These are phyloP conservation scores for Homalodisca vitripennis DNA, from an alignment of 1,140 invertebrate species.

Conservation along the genomic window DNA sequence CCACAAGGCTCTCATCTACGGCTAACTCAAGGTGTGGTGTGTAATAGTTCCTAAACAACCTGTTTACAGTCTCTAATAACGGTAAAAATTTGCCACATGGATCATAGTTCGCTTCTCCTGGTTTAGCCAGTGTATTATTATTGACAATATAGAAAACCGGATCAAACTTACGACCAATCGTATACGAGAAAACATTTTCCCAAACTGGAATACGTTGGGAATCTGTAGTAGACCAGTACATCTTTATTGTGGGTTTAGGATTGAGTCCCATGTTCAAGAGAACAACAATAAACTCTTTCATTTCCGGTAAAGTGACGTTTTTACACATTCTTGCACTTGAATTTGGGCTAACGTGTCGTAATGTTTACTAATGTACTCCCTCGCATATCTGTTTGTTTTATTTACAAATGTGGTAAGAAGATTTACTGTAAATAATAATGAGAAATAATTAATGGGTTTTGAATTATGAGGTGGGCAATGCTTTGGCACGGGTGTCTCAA, in stretches of 20 bases:
- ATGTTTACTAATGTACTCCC: neutral
- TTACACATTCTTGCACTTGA: neutral
- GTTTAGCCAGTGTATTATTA: neutral
- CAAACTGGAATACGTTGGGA: neutral
- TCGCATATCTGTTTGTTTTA: neutral
- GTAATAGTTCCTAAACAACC: constrained; percentile 40
- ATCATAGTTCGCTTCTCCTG: constrained; percentile 1
- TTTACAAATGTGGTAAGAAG: too few relatives aligned
- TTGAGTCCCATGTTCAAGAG: too few relatives aligned
- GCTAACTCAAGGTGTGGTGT: constrained; percentile 39
- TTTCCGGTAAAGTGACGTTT: neutral
- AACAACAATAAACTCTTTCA: too few relatives aligned
- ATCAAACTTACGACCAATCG: neutral
- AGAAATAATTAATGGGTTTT: constrained; percentile 1
- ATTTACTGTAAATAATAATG: constrained; percentile 1
- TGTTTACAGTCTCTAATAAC: constrained; percentile 41
- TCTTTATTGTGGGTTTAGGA: too few relatives aligned
- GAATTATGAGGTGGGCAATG: too few relatives aligned
- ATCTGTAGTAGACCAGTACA: too few relatives aligned
- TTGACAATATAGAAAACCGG: neutral
- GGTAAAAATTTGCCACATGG: constrained; percentile 41
- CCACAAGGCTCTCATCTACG: constrained; percentile 40
- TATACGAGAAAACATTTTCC: neutral
- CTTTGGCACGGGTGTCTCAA: too few relatives aligned
- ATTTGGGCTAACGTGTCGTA: neutral